These are phyloP conservation scores for Hylaeus volcanicus DNA, from an alignment of 1,140 invertebrate species.

Conservation along the genomic window DNA sequence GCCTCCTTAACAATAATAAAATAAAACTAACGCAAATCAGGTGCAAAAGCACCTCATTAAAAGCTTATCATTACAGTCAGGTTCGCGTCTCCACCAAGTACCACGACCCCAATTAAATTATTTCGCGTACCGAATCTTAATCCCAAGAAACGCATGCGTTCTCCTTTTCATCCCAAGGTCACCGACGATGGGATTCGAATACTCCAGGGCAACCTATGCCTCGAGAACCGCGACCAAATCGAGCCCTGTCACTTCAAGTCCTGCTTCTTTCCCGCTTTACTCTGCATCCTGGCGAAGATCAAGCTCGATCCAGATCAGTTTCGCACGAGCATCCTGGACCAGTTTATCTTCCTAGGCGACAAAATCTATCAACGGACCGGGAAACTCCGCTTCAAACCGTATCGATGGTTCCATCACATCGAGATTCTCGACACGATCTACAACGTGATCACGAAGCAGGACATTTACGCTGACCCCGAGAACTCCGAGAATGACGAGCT, in stretches of 20 bases:
- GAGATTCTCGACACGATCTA: constrained; percentile 64
- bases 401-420: constrained; percentile 68
- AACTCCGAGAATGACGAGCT: constrained; percentile 60
- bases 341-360: constrained; percentile 62
- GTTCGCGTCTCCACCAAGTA: no score
- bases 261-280: constrained; percentile 71
- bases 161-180: constrained; percentile 39
- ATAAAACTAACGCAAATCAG: no score
- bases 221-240: constrained; percentile 51
- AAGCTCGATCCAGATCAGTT: constrained; percentile 62
- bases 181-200: constrained; percentile 61
- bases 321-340: constrained; percentile 61
- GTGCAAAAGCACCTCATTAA: no score
- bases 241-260: constrained; percentile 68
- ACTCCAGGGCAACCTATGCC: constrained; percentile 60
- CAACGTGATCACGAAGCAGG: constrained; percentile 71
- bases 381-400: constrained; percentile 66
- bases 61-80: no score
- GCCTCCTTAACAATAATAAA: no score
- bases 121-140: no score
- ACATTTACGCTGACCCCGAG: constrained; percentile 64
- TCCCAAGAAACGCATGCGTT: no score
- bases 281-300: constrained; percentile 73
- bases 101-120: no score
- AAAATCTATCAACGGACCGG: constrained; percentile 66